phyloP scores from a whole-genome alignment of 2,113 vertebrate genomes.

The Lycocorax pyrrhopterus region DNA sequence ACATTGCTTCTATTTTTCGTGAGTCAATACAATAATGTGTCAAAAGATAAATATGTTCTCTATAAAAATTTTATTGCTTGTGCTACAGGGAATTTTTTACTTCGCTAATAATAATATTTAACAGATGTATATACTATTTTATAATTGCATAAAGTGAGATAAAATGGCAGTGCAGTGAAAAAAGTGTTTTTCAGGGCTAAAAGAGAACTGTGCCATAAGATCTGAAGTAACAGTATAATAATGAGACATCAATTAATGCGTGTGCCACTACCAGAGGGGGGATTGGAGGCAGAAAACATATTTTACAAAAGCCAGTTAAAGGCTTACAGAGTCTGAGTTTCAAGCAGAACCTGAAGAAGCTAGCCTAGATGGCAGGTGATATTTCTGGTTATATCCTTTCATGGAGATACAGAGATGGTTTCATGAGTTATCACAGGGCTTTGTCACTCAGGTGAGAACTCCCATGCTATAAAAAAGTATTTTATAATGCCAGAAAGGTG shows the following conservation, averaged over 20 bases:
- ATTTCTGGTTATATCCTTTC: background rate
- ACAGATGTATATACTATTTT: background rate
- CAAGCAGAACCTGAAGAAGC: background rate
- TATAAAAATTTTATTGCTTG: background rate
- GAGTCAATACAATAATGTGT: background rate
- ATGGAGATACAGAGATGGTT: background rate
- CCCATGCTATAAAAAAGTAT: background rate
- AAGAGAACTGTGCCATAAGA: background rate
- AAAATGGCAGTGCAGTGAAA: background rate
- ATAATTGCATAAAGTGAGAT: background rate
- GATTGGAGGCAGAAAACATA: background rate
- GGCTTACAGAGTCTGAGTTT: background rate
- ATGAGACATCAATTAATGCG: background rate
- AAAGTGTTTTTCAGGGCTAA: background rate
- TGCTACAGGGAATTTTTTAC: background rate
- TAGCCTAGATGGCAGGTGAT: background rate
- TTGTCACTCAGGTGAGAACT: background rate
- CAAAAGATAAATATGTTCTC: background rate
- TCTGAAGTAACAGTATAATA: background rate
- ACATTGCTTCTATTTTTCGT: background rate
- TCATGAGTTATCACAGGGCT: background rate
- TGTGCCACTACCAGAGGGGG: background rate
- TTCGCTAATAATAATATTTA: conserved; percentile 4
- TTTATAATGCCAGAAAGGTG: background rate
- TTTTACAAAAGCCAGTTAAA: background rate